Base-by-base conservation (phyloP, 2,113 vertebrate species). In the Semicossyphus pulcher region DNA sequence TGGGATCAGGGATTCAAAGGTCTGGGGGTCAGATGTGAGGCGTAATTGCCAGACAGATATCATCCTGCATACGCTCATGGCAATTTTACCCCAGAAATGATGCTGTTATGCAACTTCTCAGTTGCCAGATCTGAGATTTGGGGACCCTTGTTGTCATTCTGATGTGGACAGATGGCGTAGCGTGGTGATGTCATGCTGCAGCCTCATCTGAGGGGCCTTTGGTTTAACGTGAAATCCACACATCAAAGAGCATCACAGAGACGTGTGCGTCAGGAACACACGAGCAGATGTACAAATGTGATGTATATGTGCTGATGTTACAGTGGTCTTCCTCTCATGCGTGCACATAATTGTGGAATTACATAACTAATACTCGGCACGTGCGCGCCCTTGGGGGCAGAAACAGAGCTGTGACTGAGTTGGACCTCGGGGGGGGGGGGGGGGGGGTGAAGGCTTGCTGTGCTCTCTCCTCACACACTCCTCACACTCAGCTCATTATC, bases 1-100 rank as follows among this genome's bases (percentile, higher is more conserved):
- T 7, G 3, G 74, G 85, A 85, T 89, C 71, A 81, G 71, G 66
- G 78, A 52, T 80, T 78, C 52, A 26, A 65, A 63, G 58, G 44
- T 83, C 72, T 31, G 3, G 53, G 58, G 66, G 53, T 79, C 80
- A 64, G 59, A 62, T 67, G 23, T 25, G 59, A 57, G 21, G 0
- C 31, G 15, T 26, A 61, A 47, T 20, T 61, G 28, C 31, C 37
- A 61, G 18, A 28, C 51, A 11, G 57, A 47, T 12, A 2, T 41
- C 52, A 9, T 48, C 52, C 26, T 36, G 12, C n/a, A n/a, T n/a
- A n/a, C n/a, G n/a, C 41, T 60, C 48, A 6, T 2, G 42, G 5
- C 73, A 2, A 25, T 57, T 71, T 69, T 70, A 59, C 52, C 29
- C 67, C 70, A 75, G 69, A 86, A 81, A 48, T 32, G 57, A 56